A percentile compares a stretch with the other conserved stretches of the same genome.
phyloP scores from a whole-genome alignment of 2,113 vertebrate species.

The Haemorhous mexicanus region DNA sequence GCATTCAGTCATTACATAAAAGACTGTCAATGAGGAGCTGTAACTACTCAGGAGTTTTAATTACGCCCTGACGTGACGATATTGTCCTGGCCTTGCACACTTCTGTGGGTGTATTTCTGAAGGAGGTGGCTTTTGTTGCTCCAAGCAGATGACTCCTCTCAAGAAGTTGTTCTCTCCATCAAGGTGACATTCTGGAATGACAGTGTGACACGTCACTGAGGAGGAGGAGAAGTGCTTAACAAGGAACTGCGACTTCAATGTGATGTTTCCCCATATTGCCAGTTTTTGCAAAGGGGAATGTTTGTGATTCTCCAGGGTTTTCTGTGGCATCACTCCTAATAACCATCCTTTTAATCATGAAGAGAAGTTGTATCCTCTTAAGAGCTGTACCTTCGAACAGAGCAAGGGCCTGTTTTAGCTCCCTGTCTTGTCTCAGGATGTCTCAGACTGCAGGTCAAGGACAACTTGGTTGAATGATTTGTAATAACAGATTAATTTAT shows the following conservation, averaged over 20 bases:
- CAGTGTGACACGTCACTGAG: neutral
- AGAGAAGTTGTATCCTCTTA: neutral
- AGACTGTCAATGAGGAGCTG: neutral
- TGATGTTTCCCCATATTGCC: neutral
- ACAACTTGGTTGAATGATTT: neutral
- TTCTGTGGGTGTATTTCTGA: constrained; percentile 16
- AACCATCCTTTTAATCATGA: neutral
- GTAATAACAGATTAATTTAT: neutral
- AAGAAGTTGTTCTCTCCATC: neutral
- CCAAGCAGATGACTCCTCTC: neutral
- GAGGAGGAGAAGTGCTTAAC: neutral
- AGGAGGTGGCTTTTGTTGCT: constrained; percentile 33
- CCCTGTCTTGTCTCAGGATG: neutral
- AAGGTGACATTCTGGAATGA: constrained; percentile 31
- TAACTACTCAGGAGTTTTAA: neutral
- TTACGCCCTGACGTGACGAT: neutral
- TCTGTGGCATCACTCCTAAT: neutral
- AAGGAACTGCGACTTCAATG: neutral
- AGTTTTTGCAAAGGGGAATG: neutral
- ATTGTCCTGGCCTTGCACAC: constrained; percentile 6
- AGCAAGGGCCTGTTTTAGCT: neutral
- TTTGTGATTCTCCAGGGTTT: neutral
- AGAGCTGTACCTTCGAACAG: neutral
- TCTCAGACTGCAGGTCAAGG: neutral
- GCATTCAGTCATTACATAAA: neutral